These are phyloP conservation scores for Phallusia fumigata DNA, from an alignment of 23 tunicate genomes.

Conservation along the genomic window DNA sequence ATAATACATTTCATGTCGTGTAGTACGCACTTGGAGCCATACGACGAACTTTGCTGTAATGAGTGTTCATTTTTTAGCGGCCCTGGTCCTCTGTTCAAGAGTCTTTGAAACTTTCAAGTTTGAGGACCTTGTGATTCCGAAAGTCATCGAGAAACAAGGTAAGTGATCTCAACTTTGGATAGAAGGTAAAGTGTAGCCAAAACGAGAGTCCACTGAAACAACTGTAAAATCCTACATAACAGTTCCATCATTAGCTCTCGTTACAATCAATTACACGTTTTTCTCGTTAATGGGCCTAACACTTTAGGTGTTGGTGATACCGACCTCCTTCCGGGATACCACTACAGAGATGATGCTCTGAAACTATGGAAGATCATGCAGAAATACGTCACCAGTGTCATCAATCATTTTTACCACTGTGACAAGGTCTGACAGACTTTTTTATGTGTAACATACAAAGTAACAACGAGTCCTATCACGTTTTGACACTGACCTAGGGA, in stretches of 20 bases:
- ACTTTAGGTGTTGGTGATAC: slow-evolving; percentile 37
- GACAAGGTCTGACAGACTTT: slow-evolving; percentile 27
- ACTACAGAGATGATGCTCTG: slow-evolving; percentile 70
- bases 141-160: slow-evolving; percentile 38
- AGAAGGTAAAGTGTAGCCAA: not conserved
- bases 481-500: too few species aligned
- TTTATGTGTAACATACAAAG: too few species aligned
- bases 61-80: not conserved
- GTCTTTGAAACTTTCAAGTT: slow-evolving; percentile 27
- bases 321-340: slow-evolving; percentile 45
- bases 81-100: not conserved
- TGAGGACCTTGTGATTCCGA: slow-evolving; percentile 35
- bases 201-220: not conserved
- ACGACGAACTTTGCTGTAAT: too few species aligned
- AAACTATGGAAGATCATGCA: slow-evolving; percentile 49
- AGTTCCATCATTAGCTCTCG: too few species aligned
- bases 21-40: too few species aligned
- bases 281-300: too few species aligned
- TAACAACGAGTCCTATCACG: too few species aligned
- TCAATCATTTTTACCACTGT: slow-evolving; percentile 38
- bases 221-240: not conserved
- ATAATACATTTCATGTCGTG: too few species aligned
- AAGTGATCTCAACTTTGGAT: not conserved
- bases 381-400: slow-evolving; percentile 23
- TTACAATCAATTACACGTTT: too few species aligned